Base-by-base conservation (phyloP, 2,797 vertebrate genomes). In the Bryconaethiops microstoma region DNA sequence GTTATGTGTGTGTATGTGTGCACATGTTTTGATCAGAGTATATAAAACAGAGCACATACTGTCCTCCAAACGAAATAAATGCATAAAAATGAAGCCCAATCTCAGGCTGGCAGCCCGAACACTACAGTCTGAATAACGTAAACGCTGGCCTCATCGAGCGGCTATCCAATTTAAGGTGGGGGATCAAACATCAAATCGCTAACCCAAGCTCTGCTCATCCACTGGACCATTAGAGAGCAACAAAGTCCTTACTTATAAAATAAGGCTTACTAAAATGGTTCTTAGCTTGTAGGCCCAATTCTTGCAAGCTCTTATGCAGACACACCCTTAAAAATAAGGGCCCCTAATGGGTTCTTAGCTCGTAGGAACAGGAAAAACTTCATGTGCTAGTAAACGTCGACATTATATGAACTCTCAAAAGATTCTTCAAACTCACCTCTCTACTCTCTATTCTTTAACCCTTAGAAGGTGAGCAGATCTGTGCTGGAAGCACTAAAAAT, bases 121-220 rank as follows among this genome's bases (percentile, higher is more conserved):
- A 13, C 63, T 23, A 17, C 48, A 82, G 65, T 62, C 48, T 17
- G 48, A 45, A 62, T n/a, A 25, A 42, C 68, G 45, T 67, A 57
- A 76, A 75, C 48, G 72, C 35, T 63, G 17, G 16, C 72, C 52
- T 63, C 63, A 7, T 40, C 19, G n/a, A 78, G 63, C 23, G 68
- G 82, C 57, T 59, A 76, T 68, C 75, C 48, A 72, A 85, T 77
- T 77, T 72, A 64, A 85, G 77, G 77, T 74, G 29, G 21, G 64
- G 64, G 82, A 88, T 86, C 83, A 86, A 82, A 83, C 72, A 69
- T 76, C 48, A 74, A 79, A 86, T 79, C 60, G 82, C 59, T 82
- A 5, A 35, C 29, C 25, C 6, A 17, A 4, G 40, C 63, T 77
- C 55, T 29, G 39, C 55, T 73, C 54, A 62, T 69, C 64, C 74